Evolutionary conservation across 2,888 invertebrate genomes (phyloP).

Genomic region (Deilephila porcellus): DNA sequence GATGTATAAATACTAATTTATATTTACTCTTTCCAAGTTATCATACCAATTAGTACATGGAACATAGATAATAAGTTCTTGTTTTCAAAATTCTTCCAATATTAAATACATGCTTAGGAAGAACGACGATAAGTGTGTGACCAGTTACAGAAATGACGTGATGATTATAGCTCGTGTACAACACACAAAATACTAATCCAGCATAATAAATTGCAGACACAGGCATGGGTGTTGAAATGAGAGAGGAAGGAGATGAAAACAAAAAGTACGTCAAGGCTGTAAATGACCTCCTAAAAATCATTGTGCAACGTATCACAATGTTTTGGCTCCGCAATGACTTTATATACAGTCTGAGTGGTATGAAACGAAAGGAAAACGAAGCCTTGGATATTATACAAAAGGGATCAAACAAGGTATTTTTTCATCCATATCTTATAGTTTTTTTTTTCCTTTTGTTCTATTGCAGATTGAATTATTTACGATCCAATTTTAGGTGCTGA

Average conservation of each 20-base stretch:
- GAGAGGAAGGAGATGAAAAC: background rate
- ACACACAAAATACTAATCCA: background rate
- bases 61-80: no score
- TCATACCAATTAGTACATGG: no score
- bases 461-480: background rate
- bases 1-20: no score
- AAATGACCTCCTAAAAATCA: background rate
- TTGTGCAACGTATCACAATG: constrained; percentile 25
- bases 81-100: no score
- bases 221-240: constrained; percentile 2
- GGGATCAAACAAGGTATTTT: constrained; percentile 30
- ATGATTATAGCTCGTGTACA: no score
- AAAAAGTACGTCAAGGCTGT: background rate
- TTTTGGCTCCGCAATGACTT: constrained; percentile 35
- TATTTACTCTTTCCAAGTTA: no score
- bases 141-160: no score
- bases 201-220: constrained; percentile 40
- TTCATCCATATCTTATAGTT: background rate
- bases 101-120: no score
- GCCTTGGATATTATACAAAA: constrained; percentile 1
- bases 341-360: constrained; percentile 23
- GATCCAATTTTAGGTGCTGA: background rate
- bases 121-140: no score
- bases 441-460: constrained; percentile 16
- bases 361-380: constrained; percentile 28